Percentiles rank a stretch among this genome's conserved stretches.
Conservation (phyloP, 2,113 vertebrate genomes). For the Calyptomena viridis region DNA sequence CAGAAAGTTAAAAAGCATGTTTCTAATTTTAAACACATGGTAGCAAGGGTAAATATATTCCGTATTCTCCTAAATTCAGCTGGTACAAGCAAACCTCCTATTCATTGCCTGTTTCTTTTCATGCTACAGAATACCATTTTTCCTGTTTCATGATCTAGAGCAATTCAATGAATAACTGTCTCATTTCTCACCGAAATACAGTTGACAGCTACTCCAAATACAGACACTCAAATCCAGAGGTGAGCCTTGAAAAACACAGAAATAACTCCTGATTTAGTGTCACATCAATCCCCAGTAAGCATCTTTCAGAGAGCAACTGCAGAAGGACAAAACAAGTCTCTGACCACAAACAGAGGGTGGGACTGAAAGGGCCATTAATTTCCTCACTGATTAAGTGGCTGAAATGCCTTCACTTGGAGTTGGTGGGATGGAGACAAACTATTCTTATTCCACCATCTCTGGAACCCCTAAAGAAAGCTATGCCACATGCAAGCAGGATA, state of each 20-base stretch:
- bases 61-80: neutral
- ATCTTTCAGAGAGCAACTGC: neutral
- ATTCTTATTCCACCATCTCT: neutral
- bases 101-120: neutral
- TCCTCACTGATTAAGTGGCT: neutral
- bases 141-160: neutral
- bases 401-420: neutral
- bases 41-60: neutral
- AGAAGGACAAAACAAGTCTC: neutral
- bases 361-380: neutral
- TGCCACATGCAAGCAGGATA: rapidly evolving
- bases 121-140: neutral
- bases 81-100: neutral
- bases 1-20: neutral
- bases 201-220: neutral
- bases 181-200: neutral
- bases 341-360: neutral
- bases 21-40: neutral
- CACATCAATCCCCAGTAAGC: neutral
- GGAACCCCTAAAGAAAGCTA: neutral
- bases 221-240: neutral
- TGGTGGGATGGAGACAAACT: neutral
- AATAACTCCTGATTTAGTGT: neutral
- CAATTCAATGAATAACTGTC: neutral
- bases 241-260: neutral